Percentiles rank a stretch among this genome's conserved stretches.
phyloP scores from a whole-genome alignment of 1,140 invertebrate genomes.

The Drosophila nigrodunni region DNA sequence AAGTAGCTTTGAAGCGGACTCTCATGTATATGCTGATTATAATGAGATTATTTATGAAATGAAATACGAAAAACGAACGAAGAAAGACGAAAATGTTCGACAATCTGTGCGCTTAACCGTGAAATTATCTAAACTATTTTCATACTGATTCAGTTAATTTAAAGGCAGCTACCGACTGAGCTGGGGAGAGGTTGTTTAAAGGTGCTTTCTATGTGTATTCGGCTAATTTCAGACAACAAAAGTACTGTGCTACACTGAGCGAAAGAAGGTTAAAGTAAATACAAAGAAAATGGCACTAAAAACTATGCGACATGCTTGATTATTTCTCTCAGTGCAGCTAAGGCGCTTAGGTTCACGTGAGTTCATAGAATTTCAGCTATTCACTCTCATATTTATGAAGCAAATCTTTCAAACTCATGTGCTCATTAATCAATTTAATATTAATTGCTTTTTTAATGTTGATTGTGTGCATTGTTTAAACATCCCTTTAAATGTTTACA shows the following conservation, averaged over 20 bases:
- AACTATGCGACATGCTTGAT: too few species aligned
- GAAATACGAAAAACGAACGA: neutral
- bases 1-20: neutral
- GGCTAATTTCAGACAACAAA: conserved; percentile 9
- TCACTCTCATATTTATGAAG: neutral
- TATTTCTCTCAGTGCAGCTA: neutral
- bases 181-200: conserved; percentile 1
- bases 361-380: neutral
- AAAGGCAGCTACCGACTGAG: neutral
- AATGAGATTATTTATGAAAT: conserved; percentile 16
- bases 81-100: conserved; percentile 11
- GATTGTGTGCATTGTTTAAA: conserved; percentile 2
- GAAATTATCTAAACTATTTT: conserved; percentile 61
- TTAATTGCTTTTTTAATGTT: conserved; percentile 12
- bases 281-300: too few species aligned
- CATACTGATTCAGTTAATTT: conserved; percentile 19
- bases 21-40: neutral
- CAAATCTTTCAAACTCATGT: neutral
- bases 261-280: too few species aligned
- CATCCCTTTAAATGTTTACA: neutral
- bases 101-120: conserved; percentile 64
- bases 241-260: neutral
- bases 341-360: conserved; percentile 7
- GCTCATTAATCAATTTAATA: conserved; percentile 11
- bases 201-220: conserved; percentile 2